phyloP scores from a whole-genome alignment of 2,113 vertebrate genomes.

The Pomatostomus ruficeps region DNA sequence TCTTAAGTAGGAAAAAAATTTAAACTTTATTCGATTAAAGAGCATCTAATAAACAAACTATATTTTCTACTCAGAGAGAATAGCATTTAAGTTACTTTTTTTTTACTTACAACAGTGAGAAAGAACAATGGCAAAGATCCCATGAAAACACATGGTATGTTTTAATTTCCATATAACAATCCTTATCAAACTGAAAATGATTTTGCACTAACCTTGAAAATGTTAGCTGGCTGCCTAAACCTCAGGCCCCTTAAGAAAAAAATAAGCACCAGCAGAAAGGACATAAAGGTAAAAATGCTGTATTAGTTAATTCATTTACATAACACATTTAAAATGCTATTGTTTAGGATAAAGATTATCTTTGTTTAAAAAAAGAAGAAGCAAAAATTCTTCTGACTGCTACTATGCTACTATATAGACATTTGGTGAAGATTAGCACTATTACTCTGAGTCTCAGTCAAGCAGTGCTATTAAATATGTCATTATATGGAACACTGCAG shows the following conservation, averaged over 20 bases:
- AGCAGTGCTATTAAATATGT: not conserved
- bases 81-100: not conserved
- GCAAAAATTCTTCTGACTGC: not conserved
- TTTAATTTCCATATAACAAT: not conserved
- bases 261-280: not conserved
- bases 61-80: not conserved
- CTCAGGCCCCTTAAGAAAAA: not conserved
- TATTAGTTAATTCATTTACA: not conserved
- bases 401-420: not conserved
- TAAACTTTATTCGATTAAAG: not conserved
- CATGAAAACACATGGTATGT: not conserved
- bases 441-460: not conserved
- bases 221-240: not conserved
- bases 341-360: not conserved
- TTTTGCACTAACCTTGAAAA: not conserved
- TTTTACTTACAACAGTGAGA: not conserved
- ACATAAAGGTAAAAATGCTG: not conserved
- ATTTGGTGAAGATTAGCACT: not conserved
- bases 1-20: not conserved
- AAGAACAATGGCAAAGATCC: not conserved
- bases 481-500: constrained; percentile 1
- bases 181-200: not conserved
- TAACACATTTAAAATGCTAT: not conserved
- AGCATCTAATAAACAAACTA: not conserved
- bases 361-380: not conserved